A percentile compares a stretch with the other conserved stretches of the same genome.
These are phyloP conservation scores for Paralinhomoeus sp. DNA, from an alignment of 2,888 invertebrate genomes.

Conservation along the genomic window DNA sequence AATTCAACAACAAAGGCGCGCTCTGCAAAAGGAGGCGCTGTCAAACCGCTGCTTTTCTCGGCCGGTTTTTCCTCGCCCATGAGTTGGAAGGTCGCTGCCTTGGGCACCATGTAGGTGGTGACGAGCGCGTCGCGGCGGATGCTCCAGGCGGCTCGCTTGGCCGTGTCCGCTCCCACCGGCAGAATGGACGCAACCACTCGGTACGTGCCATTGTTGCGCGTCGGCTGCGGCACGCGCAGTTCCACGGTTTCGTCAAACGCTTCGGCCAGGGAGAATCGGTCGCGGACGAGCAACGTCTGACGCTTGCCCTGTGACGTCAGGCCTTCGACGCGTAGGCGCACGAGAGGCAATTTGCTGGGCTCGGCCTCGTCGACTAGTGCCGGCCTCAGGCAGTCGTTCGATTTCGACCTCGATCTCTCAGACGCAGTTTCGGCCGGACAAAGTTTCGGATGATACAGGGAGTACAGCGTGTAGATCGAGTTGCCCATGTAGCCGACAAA, in stretches of 20 bases:
- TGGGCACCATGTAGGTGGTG: slow-evolving; percentile 23
- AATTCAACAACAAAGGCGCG: neutral
- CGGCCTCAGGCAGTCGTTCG: slow-evolving; percentile 8
- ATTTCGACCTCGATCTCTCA: slow-evolving; percentile 8
- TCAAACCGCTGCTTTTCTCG: neutral
- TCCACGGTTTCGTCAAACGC: slow-evolving; percentile 26
- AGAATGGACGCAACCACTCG: slow-evolving; percentile 55
- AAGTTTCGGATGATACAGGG: slow-evolving; percentile 30
- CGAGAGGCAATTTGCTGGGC: no score
- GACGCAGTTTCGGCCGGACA: no score
- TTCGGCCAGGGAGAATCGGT: no score
- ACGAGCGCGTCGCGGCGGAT: neutral
- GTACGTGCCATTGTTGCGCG: slow-evolving; percentile 58
- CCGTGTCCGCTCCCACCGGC: slow-evolving; percentile 32
- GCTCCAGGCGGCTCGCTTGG: slow-evolving; percentile 4
- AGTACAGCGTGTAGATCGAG: slow-evolving; percentile 30
- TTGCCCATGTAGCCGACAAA: slow-evolving; percentile 31
- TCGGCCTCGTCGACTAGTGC: slow-evolving; percentile 6
- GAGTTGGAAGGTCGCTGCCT: slow-evolving; percentile 18
- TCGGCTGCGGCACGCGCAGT: slow-evolving; percentile 47
- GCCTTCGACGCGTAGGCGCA: neutral
- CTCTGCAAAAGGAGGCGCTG: neutral
- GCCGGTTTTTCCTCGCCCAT: slow-evolving; percentile 6
- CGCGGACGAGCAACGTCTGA: no score
- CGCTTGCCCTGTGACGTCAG: neutral